Percentiles rank a stretch among this genome's conserved stretches.
Evolutionary conservation across 2,888 invertebrate species (phyloP).

Genomic region (Leptopterna dolabrata): DNA sequence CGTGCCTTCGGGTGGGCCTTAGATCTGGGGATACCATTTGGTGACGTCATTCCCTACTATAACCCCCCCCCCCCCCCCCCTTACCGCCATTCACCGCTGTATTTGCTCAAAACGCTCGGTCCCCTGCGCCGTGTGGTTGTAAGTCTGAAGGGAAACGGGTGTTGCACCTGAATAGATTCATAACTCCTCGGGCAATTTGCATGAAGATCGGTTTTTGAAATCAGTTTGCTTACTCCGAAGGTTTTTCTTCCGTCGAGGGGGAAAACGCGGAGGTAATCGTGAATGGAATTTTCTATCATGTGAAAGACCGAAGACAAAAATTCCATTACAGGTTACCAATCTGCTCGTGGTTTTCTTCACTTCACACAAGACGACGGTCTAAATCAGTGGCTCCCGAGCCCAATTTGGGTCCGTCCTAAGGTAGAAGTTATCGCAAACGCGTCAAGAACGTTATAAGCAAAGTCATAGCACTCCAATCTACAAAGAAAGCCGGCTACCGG

Average conservation of each 20-base stretch:
- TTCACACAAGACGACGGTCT: too few species aligned
- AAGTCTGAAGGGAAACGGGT: neutral
- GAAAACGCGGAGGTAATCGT: neutral
- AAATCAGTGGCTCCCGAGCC: too few species aligned
- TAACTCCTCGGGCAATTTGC: conserved; percentile 39
- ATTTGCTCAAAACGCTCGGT: conserved; percentile 27
- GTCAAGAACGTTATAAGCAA: too few species aligned
- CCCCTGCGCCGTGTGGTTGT: neutral
- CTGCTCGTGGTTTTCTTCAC: too few species aligned
- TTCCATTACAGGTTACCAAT: too few species aligned
- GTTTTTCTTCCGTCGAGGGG: neutral
- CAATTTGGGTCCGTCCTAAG: too few species aligned
- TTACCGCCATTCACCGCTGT: neutral
- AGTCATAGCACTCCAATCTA: too few species aligned
- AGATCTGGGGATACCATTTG: conserved; percentile 34
- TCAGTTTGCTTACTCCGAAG: neutral
- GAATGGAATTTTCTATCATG: neutral
- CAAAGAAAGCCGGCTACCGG: too few species aligned
- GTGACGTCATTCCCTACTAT: conserved; percentile 40
- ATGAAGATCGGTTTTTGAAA: conserved; percentile 37
- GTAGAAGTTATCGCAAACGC: too few species aligned
- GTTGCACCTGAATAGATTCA: conserved; percentile 49
- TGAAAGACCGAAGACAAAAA: neutral
- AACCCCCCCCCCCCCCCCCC: neutral
- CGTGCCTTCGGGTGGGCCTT: conserved; percentile 17